Base-by-base conservation (phyloP, 2,113 vertebrate genomes). In the Hyaena hyaena region DNA sequence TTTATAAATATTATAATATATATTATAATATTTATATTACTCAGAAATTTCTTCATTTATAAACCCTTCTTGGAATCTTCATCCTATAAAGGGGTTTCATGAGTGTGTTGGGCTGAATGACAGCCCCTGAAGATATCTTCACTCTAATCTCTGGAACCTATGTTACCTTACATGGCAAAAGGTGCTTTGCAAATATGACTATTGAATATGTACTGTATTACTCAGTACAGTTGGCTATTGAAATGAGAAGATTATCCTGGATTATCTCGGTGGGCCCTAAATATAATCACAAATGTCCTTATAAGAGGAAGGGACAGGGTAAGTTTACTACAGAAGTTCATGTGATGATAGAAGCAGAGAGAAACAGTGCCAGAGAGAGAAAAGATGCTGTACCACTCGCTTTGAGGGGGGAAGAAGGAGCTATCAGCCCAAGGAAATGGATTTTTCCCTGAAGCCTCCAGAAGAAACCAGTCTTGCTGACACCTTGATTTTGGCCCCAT, bases 141-240 rank as follows among this genome's bases (percentile, higher is more conserved):
- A 85, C 21, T 17, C 33, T 89, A 92, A 89, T 63, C 50, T 82
- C 66, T 90, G 73, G 39, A 94, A 92, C 10, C 31, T 93, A 58
- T 50, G 43, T 71, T 79, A 50, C 24, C 19, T 85, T 81, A 85
- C 6, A 48, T 23, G 26, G 39, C 15, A 95, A 85, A 93, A 95
- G 48, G 7, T 65, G 10, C 11, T 79, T 82, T 86, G 28, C 43
- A 81, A 48, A 80, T 53, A 14, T 92, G 55, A 76, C 83, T 92
- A 65, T 73, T 71, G 81, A 82, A 2, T 35, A 35, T 35, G 35
- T 35, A 35, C 35, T 35, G 35, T 35, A 35, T 61, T 84, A 77
- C 55, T 82, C 26, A 71, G 9, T 6, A 73, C 35, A 85, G n/a
- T 10, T 90, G n/a, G n/a, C 58, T 58, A 89, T 11, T 84, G 79